phyloP scores from a whole-genome alignment of 2,888 invertebrate species.

The Electrophaes corylata region DNA sequence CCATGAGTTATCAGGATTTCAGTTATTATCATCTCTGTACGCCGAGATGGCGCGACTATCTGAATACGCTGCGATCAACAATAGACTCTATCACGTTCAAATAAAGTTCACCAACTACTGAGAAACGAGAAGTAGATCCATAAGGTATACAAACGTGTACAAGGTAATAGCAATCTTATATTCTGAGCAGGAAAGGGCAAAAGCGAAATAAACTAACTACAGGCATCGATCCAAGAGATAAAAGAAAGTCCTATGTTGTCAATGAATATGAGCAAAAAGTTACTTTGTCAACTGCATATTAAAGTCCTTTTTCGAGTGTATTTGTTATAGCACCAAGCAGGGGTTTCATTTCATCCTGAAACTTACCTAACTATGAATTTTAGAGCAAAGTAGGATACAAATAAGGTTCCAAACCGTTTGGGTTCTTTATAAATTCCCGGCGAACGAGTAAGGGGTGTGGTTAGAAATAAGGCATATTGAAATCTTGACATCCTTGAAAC shows the following conservation, averaged over 20 bases:
- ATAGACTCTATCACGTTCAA: constrained; percentile 6
- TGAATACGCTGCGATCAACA: constrained; percentile 13
- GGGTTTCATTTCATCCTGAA: constrained; percentile 19
- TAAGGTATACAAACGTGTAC: not conserved
- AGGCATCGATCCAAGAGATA: constrained; percentile 22
- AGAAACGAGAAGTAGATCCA: not conserved
- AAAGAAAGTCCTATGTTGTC: constrained; percentile 27
- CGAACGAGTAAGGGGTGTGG: not conserved
- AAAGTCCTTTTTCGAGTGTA: constrained; percentile 15
- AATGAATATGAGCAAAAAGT: not conserved
- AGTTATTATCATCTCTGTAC: not conserved
- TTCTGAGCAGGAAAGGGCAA: not conserved
- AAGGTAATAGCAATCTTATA: constrained; percentile 6
- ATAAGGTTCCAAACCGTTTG: constrained; percentile 8
- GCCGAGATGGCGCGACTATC: not conserved
- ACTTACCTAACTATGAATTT: not conserved
- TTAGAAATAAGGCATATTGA: not conserved
- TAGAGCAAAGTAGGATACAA: no score
- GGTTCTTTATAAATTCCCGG: constrained; percentile 1
- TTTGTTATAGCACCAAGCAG: not conserved
- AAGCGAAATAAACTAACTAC: constrained; percentile 1
- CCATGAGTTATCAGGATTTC: constrained; percentile 41
- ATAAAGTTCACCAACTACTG: constrained; percentile 23
- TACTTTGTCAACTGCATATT: not conserved
- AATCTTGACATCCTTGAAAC: constrained; percentile 24